Conservation (phyloP, 2,888 invertebrate genomes). For the Lypha dubia region DNA sequence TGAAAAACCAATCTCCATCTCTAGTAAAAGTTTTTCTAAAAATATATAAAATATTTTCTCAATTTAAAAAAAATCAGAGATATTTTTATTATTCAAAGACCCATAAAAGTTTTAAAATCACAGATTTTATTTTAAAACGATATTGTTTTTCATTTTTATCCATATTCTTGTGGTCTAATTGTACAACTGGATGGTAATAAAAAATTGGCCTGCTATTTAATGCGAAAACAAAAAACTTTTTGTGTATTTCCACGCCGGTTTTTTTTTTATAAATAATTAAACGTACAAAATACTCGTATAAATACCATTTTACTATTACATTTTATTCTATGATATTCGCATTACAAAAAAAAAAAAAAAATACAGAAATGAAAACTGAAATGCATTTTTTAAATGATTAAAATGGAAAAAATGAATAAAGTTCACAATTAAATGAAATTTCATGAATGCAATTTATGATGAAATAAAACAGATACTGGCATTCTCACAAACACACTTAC, state of each 20-base stretch:
- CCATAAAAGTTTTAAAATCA: not conserved
- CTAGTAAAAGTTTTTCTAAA: too few relatives aligned
- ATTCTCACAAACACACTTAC: not conserved
- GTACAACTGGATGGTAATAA: too few relatives aligned
- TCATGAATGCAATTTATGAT: constrained; percentile 65
- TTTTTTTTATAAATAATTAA: not conserved
- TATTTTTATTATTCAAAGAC: not conserved
- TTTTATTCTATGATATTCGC: constrained; percentile 4
- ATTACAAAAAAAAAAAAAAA: too few relatives aligned
- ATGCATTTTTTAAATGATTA: constrained; percentile 36
- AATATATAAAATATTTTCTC: too few relatives aligned
- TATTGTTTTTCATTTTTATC: not conserved
- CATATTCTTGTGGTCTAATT: not conserved
- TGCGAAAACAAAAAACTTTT: constrained; percentile 2
- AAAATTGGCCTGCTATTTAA: constrained; percentile 1
- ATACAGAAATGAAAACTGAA: too few relatives aligned
- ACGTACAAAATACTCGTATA: not conserved
- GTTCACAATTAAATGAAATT: constrained; percentile 64
- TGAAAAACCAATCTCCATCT: too few relatives aligned
- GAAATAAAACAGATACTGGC: constrained; percentile 49
- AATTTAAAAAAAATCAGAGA: too few relatives aligned
- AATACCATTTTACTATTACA: constrained; percentile 22
- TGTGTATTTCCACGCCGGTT: not conserved
- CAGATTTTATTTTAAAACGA: not conserved
- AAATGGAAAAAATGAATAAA: constrained; percentile 35